A percentile compares a stretch with the other conserved stretches of the same genome.
phyloP scores from a whole-genome alignment of 2,797 vertebrate species.

The Phylloscopus collybita region DNA sequence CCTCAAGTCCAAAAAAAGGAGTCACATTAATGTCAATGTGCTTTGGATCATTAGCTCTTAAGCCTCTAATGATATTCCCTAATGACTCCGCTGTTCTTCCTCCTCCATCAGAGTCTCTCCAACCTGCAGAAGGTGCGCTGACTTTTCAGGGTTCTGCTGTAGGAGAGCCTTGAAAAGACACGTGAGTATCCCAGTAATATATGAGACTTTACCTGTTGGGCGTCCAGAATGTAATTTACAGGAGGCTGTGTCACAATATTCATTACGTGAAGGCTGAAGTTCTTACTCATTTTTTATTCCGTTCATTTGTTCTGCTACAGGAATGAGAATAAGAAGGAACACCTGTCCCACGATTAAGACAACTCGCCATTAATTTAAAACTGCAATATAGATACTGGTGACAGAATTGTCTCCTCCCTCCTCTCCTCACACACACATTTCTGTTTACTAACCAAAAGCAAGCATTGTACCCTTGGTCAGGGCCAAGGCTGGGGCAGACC shows the following conservation, averaged over 20 bases:
- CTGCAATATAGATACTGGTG: background rate
- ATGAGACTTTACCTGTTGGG: background rate
- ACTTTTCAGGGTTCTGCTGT: constrained; percentile 1
- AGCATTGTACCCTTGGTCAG: background rate
- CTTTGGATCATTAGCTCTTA: constrained; percentile 67
- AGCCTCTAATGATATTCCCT: constrained; percentile 52
- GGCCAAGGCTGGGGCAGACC: background rate
- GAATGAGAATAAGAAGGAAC: background rate
- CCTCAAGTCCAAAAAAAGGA: constrained; percentile 19
- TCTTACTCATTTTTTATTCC: constrained; percentile 40
- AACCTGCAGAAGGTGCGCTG: constrained; percentile 28
- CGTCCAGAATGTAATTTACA: constrained; percentile 28
- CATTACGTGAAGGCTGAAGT: constrained; percentile 4
- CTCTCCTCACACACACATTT: background rate
- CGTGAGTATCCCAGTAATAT: background rate
- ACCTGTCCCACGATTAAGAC: constrained; percentile 13
- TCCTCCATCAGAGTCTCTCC: constrained; percentile 22
- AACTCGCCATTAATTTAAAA: constrained; percentile 30
- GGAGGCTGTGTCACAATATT: constrained; percentile 9
- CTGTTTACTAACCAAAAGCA: background rate
- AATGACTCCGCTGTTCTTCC: constrained; percentile 43
- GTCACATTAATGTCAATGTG: constrained; percentile 54
- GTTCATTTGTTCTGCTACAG: constrained; percentile 27
- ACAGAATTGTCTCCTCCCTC: background rate
- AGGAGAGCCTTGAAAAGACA: background rate